Base-by-base conservation (phyloP, 2,888 invertebrate genomes). In the Parasteatoda lunata region DNA sequence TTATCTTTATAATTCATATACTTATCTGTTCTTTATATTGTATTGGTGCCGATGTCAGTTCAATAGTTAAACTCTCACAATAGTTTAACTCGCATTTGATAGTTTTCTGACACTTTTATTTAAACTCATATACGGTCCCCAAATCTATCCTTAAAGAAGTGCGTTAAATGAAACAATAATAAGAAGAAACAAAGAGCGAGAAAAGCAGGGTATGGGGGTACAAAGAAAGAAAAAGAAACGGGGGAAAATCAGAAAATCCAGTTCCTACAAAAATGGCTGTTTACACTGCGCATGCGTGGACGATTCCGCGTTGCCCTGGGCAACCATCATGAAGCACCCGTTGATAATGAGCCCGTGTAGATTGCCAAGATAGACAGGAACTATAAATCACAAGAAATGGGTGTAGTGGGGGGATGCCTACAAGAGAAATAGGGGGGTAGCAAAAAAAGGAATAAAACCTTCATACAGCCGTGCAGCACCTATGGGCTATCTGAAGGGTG, bases 291-390 rank as follows among this genome's bases (percentile, higher is more conserved):
- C 80, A 79, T 80, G 80, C 78, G 70, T 73, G 49, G 48, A 66
- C 77, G 72, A 77, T 70, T 79, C n/a, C 70, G 52, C 59, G 88
- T 88, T 72, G 84, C 88, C 79, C 88, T 13, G 73, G 83, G 84
- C 84, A 88, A 88, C 88, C 79, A 88, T 84, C 84, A 80, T 69
- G 80, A 71, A 81, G 88, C 88, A 73, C 72, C 79, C 84, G 79
- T 84, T 84, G 88, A 88, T 88, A 88, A 88, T 88, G 88, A 88
- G 88, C 76, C 88, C 79, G 77, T 88, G 88, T 88, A 88, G 88
- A 88, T 84, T 88, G 84, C 84, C 79, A 76, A 88, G 88, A 88
- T 88, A 88, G 88, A 88, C 88, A 88, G 88, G 77, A 84, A 77
- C 88, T 88, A 88, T 88, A 88, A 88, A 88, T 88, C 88, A 88